phyloP scores from a whole-genome alignment of 2,797 vertebrate species.

The Thalassophryne amazonica region DNA sequence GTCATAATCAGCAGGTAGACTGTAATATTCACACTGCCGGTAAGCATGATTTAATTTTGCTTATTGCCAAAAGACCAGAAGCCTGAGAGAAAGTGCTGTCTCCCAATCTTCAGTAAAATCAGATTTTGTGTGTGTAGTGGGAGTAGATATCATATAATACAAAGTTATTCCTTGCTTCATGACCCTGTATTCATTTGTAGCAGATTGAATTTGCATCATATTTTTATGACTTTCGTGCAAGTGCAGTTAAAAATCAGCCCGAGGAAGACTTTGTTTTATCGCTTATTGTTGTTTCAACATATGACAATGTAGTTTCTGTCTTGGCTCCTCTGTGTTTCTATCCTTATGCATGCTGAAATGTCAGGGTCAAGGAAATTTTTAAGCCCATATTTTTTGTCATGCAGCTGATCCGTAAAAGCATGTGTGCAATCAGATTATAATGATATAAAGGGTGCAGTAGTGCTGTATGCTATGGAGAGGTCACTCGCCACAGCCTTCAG shows the following conservation, averaged over 20 bases:
- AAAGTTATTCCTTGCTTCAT: background rate
- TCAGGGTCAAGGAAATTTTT: too few relatives aligned
- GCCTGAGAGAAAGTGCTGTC: background rate
- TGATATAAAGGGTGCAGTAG: too few relatives aligned
- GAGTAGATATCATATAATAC: background rate
- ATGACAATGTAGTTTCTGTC: too few relatives aligned
- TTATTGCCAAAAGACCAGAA: background rate
- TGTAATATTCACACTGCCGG: background rate
- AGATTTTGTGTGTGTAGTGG: background rate
- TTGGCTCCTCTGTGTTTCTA: too few relatives aligned
- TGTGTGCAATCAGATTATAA: too few relatives aligned
- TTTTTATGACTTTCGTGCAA: background rate
- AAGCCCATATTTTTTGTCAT: too few relatives aligned
- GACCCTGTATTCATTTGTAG: too few relatives aligned
- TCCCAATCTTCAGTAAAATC: constrained; percentile 1
- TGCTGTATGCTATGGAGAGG: too few relatives aligned
- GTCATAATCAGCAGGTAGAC: constrained; percentile 15
- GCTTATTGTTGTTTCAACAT: constrained; percentile 14
- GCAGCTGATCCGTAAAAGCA: too few relatives aligned
- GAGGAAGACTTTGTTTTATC: background rate
- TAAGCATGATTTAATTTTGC: constrained; percentile 1
- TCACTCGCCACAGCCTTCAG: too few relatives aligned
- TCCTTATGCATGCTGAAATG: too few relatives aligned
- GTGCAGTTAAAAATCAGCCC: background rate
- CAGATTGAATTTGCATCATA: too few relatives aligned